Conservation (phyloP, 2,888 invertebrate species). For the Phaedon cochleariae region DNA sequence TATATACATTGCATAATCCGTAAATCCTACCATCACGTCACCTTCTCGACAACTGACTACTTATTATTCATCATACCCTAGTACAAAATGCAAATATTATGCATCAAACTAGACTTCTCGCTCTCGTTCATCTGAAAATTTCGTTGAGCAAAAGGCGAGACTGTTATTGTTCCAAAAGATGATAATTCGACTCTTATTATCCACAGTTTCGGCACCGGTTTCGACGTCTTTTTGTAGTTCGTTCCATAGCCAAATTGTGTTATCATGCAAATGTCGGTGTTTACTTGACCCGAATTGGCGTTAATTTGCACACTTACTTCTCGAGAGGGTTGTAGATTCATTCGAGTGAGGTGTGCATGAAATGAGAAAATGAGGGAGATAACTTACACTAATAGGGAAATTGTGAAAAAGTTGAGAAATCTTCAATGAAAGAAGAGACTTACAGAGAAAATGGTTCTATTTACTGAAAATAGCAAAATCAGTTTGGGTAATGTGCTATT, state of each 20-base stretch:
- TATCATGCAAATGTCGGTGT: constrained; percentile 33
- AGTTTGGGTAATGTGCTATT: too few species aligned
- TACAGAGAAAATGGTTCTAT: too few species aligned
- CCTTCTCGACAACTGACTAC: constrained; percentile 1
- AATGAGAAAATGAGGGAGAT: too few species aligned
- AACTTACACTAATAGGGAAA: too few species aligned
- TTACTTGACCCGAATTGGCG: constrained; percentile 25
- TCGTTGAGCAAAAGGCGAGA: neutral
- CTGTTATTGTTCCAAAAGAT: constrained; percentile 16
- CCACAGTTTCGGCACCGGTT: neutral
- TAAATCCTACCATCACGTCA: constrained; percentile 10
- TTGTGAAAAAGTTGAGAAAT: too few species aligned
- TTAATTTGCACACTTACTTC: constrained; percentile 15
- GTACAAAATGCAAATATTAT: constrained; percentile 18
- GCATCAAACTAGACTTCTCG: constrained; percentile 13
- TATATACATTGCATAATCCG: neutral
- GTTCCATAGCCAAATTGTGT: constrained; percentile 23
- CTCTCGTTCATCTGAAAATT: constrained; percentile 16
- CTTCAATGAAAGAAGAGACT: too few species aligned
- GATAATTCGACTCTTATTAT: constrained; percentile 16
- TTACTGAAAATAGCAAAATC: too few species aligned
- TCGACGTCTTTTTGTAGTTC: constrained; percentile 8
- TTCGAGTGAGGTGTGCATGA: too few species aligned
- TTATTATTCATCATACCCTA: constrained; percentile 17
- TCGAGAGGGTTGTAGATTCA: too few species aligned